Percentiles rank a stretch among this genome's conserved stretches.
phyloP scores from a whole-genome alignment of 1,140 invertebrate species.

The Onthophagus taurus region DNA sequence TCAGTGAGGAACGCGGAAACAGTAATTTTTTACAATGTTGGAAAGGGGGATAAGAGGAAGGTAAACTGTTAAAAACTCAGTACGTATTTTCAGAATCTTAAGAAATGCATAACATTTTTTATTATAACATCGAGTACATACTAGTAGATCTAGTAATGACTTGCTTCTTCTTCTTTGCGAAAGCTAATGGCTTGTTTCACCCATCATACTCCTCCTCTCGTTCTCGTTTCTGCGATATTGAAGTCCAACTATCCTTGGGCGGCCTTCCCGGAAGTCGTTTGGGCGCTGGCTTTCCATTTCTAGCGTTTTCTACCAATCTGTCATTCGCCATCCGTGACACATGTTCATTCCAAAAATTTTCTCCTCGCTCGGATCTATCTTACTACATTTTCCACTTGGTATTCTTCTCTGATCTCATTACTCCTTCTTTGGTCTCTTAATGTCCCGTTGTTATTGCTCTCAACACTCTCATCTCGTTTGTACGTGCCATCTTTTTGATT shows the following conservation, averaged over 20 bases:
- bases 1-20: too few relatives aligned
- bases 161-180: slow-evolving; percentile 10
- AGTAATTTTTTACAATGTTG: too few relatives aligned
- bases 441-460: slow-evolving; percentile 7
- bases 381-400: too few relatives aligned
- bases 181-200: slow-evolving; percentile 13
- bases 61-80: too few relatives aligned
- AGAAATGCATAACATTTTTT: too few relatives aligned
- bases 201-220: slow-evolving; percentile 5
- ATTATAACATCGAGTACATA: too few relatives aligned
- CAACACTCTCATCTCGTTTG: slow-evolving; percentile 8
- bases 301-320: slow-evolving; percentile 12
- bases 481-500: slow-evolving; percentile 12
- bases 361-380: too few relatives aligned
- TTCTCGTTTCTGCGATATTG: slow-evolving; percentile 9
- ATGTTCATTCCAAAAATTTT: slow-evolving; percentile 13
- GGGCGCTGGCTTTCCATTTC: slow-evolving; percentile 8
- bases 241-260: slow-evolving; percentile 12
- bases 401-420: slow-evolving; percentile 10
- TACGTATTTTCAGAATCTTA: too few relatives aligned
- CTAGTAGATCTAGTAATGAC: too few relatives aligned
- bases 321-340: slow-evolving; percentile 8
- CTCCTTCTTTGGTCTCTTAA: too few relatives aligned
- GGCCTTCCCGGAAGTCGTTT: slow-evolving; percentile 9
- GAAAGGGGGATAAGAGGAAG: too few relatives aligned